Base-by-base conservation (phyloP, 2,797 vertebrate genomes). In the Masticophis lateralis region DNA sequence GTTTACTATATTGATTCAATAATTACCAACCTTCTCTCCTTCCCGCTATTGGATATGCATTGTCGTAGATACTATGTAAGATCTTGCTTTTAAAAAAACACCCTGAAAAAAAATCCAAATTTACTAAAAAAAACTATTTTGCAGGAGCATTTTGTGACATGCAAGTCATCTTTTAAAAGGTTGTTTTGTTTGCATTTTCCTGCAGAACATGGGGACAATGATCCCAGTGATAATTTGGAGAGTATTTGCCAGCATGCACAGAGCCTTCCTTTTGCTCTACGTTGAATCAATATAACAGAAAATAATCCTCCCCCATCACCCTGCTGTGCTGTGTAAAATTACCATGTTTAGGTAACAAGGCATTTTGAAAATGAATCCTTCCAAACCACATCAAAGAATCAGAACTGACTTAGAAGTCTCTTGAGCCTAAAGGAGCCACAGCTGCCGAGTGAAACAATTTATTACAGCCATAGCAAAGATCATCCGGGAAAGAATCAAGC, bases 321-420 rank as follows among this genome's bases (percentile, higher is more conserved):
- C 89, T 11, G 63, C 87, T n/a, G 27, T 66, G 87, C 60, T 92
- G 14, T 37, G 83, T 94, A 91, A 96, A 95, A 97, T 94, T 55
- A 92, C 91, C 6, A 12, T 91, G 94, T 93, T 93, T 96, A 91
- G 86, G 87, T 86, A 90, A 92, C 16, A 90, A 91, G 87, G 79
- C 1, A n/a, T 69, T 96, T 60, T 92, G 57, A 59, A 69, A 87
- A 66, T 92, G 92, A 93, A 94, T 95, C 93, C 93, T 96, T 95
- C 79, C 60, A 91, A 90, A 93, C 16, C 27, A 88, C 25, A 95
- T 94, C 88, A 93, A 96, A 95, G 94, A 56, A 93, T 32, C 3
- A 0, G 79, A 93, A 89, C 69, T 22, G 55, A 94, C 88, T 95
- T 86, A 91, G 55, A 86, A 88, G 27, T 93, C 79, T 92, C 59